Evolutionary conservation across 2,888 invertebrate species (phyloP).

Genomic region (Dolichopus griseipennis): DNA sequence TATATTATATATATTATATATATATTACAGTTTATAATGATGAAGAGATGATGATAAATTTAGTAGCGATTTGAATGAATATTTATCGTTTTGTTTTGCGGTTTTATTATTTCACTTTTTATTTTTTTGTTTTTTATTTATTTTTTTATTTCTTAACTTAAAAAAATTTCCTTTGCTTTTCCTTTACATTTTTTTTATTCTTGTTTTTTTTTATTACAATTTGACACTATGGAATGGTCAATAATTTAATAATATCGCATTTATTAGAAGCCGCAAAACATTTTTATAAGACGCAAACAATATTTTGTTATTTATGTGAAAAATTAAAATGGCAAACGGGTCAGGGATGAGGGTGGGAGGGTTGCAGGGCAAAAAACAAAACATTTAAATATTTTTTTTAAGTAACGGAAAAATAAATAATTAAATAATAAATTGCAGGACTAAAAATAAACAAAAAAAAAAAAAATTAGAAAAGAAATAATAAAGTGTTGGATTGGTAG

Average conservation of each 20-base stretch:
- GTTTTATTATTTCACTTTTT: not conserved
- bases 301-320: not conserved
- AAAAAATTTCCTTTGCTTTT: not conserved
- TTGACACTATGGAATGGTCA: slow-evolving; percentile 1
- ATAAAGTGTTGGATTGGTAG: no score
- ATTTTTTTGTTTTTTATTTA: not conserved
- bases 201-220: not conserved
- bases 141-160: not conserved
- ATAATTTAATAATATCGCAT: not conserved
- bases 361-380: not conserved
- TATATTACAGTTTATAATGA: not conserved
- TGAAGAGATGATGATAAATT: not conserved
- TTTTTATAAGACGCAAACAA: not conserved
- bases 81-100: slow-evolving; percentile 1
- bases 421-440: not conserved
- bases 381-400: not conserved
- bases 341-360: not conserved
- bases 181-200: not conserved
- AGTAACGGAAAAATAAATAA: not conserved
- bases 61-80: not conserved
- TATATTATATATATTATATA: no score
- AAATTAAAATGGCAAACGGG: no score
- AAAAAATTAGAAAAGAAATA: not conserved
- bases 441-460: not conserved
- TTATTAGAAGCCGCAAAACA: not conserved